These are phyloP conservation scores for Heliconius congener DNA, from an alignment of 1,140 invertebrate species.

Conservation along the genomic window DNA sequence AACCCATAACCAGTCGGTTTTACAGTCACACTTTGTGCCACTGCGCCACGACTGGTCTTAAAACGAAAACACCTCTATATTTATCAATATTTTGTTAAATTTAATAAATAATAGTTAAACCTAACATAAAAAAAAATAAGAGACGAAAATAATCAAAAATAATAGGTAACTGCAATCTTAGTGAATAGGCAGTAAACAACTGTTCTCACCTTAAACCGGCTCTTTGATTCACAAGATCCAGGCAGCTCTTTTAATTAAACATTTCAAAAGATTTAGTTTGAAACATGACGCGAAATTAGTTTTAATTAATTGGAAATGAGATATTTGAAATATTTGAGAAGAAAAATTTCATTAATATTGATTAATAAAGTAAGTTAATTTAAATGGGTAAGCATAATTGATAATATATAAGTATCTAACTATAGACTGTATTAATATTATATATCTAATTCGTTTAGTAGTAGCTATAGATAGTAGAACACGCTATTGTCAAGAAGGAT, in stretches of 20 bases:
- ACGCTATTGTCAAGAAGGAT: too few relatives aligned
- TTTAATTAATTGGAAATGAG: slow-evolving; percentile 47
- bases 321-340: slow-evolving; percentile 29
- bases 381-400: not conserved
- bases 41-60: too few relatives aligned
- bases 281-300: slow-evolving; percentile 39
- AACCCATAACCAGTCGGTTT: too few relatives aligned
- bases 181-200: slow-evolving; percentile 47
- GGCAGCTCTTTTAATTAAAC: slow-evolving; percentile 59
- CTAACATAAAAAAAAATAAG: too few relatives aligned
- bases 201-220: slow-evolving; percentile 45
- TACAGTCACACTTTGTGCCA: too few relatives aligned
- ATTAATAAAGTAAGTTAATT: not conserved
- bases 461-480: too few relatives aligned
- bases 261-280: slow-evolving; percentile 39
- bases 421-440: too few relatives aligned
- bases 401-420: not conserved
- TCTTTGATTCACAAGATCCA: slow-evolving; percentile 60
- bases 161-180: slow-evolving; percentile 22
- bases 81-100: too few relatives aligned
- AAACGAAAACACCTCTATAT: too few relatives aligned
- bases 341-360: not conserved
- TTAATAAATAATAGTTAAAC: too few relatives aligned
- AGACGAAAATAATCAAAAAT: too few relatives aligned
- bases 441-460: too few relatives aligned